phyloP scores from a whole-genome alignment of 2,113 vertebrate genomes.

The Saccopteryx bilineata region DNA sequence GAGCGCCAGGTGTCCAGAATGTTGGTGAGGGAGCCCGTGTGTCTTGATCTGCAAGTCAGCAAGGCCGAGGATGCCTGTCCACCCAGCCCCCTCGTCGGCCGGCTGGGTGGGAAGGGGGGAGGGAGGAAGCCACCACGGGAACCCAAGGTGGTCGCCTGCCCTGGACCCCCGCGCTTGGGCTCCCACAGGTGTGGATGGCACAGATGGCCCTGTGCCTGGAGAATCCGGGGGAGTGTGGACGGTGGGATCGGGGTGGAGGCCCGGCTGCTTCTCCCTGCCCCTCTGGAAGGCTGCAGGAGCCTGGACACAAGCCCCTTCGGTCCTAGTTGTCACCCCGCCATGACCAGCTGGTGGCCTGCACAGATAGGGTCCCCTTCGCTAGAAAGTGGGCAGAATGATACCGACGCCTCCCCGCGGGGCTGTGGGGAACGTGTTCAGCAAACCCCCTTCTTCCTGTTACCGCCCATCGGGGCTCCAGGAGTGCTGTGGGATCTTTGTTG shows the following conservation, averaged over 20 bases:
- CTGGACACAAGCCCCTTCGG: background rate
- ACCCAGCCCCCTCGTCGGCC: background rate
- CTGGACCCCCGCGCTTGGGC: background rate
- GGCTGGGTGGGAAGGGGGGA: background rate
- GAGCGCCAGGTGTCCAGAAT: background rate
- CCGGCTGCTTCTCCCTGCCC: accelerated
- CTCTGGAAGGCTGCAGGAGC: background rate
- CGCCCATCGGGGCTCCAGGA: accelerated
- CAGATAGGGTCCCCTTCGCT: accelerated
- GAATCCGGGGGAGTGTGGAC: accelerated
- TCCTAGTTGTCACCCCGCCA: accelerated
- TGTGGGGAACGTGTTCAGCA: accelerated
- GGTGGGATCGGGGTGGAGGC: accelerated
- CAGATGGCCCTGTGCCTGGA: accelerated
- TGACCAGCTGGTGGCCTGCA: background rate
- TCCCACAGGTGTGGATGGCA: background rate
- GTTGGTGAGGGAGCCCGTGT: accelerated
- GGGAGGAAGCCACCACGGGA: background rate
- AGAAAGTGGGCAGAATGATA: accelerated
- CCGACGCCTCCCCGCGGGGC: accelerated
- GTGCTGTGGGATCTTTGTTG: accelerated
- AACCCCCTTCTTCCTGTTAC: accelerated
- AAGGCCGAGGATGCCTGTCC: background rate
- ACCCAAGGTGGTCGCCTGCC: accelerated
- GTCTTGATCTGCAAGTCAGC: background rate